These are phyloP conservation scores for Gambusia affinis DNA, from an alignment of 2,113 vertebrate species.

Conservation along the genomic window DNA sequence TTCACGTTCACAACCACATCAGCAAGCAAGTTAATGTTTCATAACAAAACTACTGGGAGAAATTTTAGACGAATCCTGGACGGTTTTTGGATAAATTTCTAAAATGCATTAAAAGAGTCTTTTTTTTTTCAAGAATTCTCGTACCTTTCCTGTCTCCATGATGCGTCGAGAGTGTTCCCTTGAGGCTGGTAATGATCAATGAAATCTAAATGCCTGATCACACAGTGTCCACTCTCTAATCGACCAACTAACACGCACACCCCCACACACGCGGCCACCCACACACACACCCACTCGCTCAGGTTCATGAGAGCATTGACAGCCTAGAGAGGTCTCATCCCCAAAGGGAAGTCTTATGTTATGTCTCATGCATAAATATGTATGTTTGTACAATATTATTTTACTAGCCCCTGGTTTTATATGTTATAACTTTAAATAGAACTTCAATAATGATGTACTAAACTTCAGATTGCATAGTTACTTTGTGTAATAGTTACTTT, in stretches of 20 bases:
- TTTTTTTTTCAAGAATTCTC: not conserved
- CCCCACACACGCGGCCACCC: not conserved
- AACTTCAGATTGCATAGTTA: not conserved
- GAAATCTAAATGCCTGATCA: slow-evolving; percentile 40
- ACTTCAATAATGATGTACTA: not conserved
- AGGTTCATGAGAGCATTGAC: not conserved
- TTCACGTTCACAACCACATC: not conserved
- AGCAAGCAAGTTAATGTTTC: not conserved
- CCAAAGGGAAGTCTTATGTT: not conserved
- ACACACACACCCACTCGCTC: slow-evolving; percentile 5
- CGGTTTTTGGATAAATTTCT: not conserved
- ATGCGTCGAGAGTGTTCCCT: slow-evolving; percentile 36
- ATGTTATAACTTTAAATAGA: not conserved
- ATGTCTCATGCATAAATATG: not conserved
- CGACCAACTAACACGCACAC: slow-evolving; percentile 13
- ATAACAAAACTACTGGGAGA: not conserved
- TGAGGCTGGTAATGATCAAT: slow-evolving; percentile 67
- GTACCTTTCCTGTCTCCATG: slow-evolving; percentile 80
- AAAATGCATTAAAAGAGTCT: not conserved
- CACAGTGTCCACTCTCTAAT: slow-evolving; percentile 61
- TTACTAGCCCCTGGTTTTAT: not conserved
- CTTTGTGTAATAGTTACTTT: not conserved
- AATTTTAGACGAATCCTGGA: not conserved
- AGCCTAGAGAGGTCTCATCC: not conserved
- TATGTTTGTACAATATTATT: not conserved